These are phyloP conservation scores for Stichopus chloronotus DNA, from an alignment of 35 echinoderm and acorn worm genomes.

Conservation along the genomic window DNA sequence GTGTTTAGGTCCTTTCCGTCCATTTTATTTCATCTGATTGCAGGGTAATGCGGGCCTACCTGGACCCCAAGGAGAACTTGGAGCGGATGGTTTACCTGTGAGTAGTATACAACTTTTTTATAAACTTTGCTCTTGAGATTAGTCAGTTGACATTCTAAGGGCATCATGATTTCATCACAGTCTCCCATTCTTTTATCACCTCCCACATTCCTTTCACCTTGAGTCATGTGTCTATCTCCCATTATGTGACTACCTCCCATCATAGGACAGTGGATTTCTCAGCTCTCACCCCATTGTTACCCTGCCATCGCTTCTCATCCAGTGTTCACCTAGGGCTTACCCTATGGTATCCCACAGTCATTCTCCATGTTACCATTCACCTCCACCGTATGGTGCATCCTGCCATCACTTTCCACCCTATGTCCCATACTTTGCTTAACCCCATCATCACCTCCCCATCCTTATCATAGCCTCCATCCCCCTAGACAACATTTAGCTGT, in stretches of 20 bases:
- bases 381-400: background rate
- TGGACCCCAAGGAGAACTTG: conserved; percentile 7
- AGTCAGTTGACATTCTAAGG: too few relatives aligned
- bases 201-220: too few relatives aligned
- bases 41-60: background rate
- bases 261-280: too few relatives aligned
- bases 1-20: conserved; percentile 15
- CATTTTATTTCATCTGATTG: background rate
- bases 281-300: too few relatives aligned
- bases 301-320: too few relatives aligned
- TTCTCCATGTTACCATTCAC: background rate
- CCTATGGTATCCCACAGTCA: too few relatives aligned
- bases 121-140: background rate
- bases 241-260: background rate
- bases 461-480: background rate
- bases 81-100: conserved; percentile 25
- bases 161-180: too few relatives aligned
- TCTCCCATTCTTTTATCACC: too few relatives aligned
- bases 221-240: background rate
- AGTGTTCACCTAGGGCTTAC: too few relatives aligned
- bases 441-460: background rate
- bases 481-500: too few relatives aligned
- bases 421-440: background rate
- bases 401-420: background rate
- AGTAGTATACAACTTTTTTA: background rate